Base-by-base conservation (phyloP, 2,797 vertebrate genomes). In the Mustela erminea region DNA sequence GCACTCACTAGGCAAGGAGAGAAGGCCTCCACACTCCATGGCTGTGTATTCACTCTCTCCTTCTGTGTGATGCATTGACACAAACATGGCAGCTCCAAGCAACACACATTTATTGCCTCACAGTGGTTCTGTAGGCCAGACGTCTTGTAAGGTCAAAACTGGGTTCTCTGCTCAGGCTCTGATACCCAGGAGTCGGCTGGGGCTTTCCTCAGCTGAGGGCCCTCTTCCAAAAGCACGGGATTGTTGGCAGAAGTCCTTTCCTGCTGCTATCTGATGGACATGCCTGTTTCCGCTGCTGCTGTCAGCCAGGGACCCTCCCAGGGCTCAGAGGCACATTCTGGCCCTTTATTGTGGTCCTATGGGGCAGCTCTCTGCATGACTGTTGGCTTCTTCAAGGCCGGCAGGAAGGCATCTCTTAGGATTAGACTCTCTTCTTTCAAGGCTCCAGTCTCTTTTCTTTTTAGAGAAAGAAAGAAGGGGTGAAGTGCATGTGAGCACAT, bases 191-290 rank as follows among this genome's bases (percentile, higher is more conserved):
- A 9, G 0, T 29, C 3, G 2, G 4, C 15, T 17, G 2, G 20
- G 8, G 29, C 5, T 91, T 25, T 7, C 1, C 27, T 94, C 86
- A 23, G 10, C n/a, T 35, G 41, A 68, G 5, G 3, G 8, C 18
- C 12, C 25, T 58, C 64, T 82, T 91, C 38, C 38, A 64, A 27
- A n/a, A 0, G 1, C 6, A 5, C 0, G 0, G 9, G 14, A 35
- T 14, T 72, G 0, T 20, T 78, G 74, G 38, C 9, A 13, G 68
- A 49, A 75, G 43, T 38, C 23, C 15, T 52, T 87, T 85, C 38
- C 62, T 68, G n/a, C 29, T 46, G 3, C 12, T 18, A 0, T 32
- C 0, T 27, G 27, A 56, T 5, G 5, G 29, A n/a, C 5, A 0
- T 7, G 12, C 32, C 62, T 84, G 74, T 46, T 93, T 56, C 66